A percentile compares a stretch with the other conserved stretches of the same genome.
These are phyloP conservation scores for Zoanthus sociatus DNA, from an alignment of 92 coral and sea anemone species.

Conservation along the genomic window DNA sequence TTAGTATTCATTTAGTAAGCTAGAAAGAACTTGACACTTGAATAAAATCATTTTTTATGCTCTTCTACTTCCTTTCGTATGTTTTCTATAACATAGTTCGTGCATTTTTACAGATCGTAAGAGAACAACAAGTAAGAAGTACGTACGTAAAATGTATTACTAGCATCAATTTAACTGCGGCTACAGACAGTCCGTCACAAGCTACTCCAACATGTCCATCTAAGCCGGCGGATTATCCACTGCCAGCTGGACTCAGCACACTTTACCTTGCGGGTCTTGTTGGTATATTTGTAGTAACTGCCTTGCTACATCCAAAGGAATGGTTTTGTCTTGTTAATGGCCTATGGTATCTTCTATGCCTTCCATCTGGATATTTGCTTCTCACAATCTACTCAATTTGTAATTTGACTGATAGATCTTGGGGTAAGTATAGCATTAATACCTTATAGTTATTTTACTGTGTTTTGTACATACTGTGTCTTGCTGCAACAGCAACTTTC, in stretches of 20 bases:
- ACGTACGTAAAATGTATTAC: background rate
- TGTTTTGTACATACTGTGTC: too few relatives aligned
- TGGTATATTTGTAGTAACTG: constrained; percentile 60
- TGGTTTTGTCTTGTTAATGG: constrained; percentile 59
- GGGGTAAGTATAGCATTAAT: constrained; percentile 52
- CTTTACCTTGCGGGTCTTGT: constrained; percentile 66
- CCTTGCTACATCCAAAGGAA: constrained; percentile 66
- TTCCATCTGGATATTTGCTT: constrained; percentile 65
- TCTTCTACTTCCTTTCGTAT: too few relatives aligned
- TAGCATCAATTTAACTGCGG: background rate
- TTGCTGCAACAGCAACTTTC: too few relatives aligned
- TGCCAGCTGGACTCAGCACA: constrained; percentile 58
- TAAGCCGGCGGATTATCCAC: constrained; percentile 38
- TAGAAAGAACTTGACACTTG: too few relatives aligned
- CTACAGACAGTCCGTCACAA: constrained; percentile 11
- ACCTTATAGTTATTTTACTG: too few relatives aligned
- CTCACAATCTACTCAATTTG: constrained; percentile 67
- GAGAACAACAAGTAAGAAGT: constrained; percentile 7
- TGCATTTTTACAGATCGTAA: constrained; percentile 11
- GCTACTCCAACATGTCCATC: constrained; percentile 3
- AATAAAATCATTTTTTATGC: too few relatives aligned
- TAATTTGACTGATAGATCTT: constrained; percentile 72
- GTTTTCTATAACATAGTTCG: background rate
- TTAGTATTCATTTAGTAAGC: too few relatives aligned
- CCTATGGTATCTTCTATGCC: constrained; percentile 67